Base-by-base conservation (phyloP, 2,888 invertebrate species). In the Sesia apiformis region DNA sequence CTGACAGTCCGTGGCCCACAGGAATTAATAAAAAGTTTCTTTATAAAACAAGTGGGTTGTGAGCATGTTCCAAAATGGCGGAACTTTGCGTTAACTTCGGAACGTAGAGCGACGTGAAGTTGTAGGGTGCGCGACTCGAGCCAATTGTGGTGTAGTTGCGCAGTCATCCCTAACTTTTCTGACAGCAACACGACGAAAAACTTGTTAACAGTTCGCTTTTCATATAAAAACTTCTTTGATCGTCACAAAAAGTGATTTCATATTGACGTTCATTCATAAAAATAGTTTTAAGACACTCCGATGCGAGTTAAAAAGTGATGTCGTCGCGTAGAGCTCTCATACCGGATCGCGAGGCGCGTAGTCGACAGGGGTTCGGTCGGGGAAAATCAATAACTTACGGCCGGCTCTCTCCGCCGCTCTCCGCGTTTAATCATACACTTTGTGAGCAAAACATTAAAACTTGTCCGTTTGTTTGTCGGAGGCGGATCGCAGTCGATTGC, bases 21-120 rank as follows among this genome's bases (percentile, higher is more conserved):
- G 86, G 90, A 90, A 90, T 90, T 90, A 90, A 90, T 90, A 90
- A 90, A 90, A 90, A 90, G 90, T 90, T 90, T 90, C 90, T 90
- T 90, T 90, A 88, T 86, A 89, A 90, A 90, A 90, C 90, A 90
- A 90, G 90, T 90, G 86, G 90, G 89, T 88, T 88, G 90, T 88
- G 90, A 90, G 90, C 90, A 90, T 90, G 90, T 90, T 86, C 90
- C 89, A 90, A 90, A 90, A 90, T 90, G 90, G 90, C 89, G 90
- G 90, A 90, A 90, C 89, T 90, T 90, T 81, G 89, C 83, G 88
- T 84, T 87, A 90, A 90, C 89, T 90, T 90, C 90, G 90, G 84
- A 81, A 88, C 90, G 88, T 81, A 85, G 81, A 88, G 80, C 88
- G 84, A 80, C 78, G 81, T 88, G 89, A 90, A 90, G 90, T 90